Percentiles rank a stretch among this genome's conserved stretches.
phyloP scores from a whole-genome alignment of 2,113 vertebrate species.

The Microtus pennsylvanicus region DNA sequence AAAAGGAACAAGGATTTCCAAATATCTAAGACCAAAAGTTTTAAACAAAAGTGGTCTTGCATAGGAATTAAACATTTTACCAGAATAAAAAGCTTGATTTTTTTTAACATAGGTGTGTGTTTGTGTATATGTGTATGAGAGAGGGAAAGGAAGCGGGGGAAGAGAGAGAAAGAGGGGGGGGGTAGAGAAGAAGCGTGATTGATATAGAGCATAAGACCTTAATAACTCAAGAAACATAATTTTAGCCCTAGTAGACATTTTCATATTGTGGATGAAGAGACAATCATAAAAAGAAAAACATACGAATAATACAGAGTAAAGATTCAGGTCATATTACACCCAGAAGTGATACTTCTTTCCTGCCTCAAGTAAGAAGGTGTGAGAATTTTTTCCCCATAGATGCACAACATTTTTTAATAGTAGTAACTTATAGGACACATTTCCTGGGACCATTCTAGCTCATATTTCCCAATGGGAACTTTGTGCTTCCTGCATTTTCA shows the following conservation, averaged over 20 bases:
- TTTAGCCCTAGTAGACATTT: conserved; percentile 45
- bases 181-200: neutral
- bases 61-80: neutral
- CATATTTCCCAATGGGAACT: neutral
- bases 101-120: neutral
- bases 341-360: neutral
- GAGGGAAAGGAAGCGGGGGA: neutral
- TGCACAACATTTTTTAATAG: neutral
- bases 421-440: neutral
- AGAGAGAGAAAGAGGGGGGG: no score
- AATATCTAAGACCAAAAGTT: conserved; percentile 8
- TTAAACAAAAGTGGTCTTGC: neutral
- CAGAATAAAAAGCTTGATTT: conserved; percentile 24
- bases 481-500: conserved; percentile 30
- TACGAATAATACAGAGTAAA: conserved; percentile 39
- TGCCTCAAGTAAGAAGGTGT: conserved; percentile 47
- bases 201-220: neutral
- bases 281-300: neutral
- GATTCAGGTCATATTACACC: conserved; percentile 21
- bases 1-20: conserved; percentile 19
- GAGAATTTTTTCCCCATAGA: conserved; percentile 25
- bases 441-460: neutral
- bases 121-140: neutral
- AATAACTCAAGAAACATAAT: conserved; percentile 17
- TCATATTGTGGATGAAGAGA: conserved; percentile 33